Evolutionary conservation across 2,888 invertebrate species (phyloP).

Genomic region (Cristatella mucedo): DNA sequence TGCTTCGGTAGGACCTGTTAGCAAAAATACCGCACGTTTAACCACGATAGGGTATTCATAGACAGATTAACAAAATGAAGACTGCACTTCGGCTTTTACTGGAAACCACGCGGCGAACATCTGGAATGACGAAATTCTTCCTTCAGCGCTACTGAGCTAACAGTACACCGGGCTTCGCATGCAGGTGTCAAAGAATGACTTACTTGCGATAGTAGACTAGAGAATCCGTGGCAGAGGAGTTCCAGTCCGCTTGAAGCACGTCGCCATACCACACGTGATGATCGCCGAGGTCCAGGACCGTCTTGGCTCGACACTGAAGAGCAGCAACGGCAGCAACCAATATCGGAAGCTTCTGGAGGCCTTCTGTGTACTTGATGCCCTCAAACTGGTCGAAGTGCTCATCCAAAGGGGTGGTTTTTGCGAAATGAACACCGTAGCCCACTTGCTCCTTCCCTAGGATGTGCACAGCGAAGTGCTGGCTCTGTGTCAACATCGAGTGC

Average conservation of each 20-base stretch:
- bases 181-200: background rate
- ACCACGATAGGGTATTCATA: too few species aligned
- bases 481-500: constrained; percentile 21
- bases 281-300: constrained; percentile 27
- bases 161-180: background rate
- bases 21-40: background rate
- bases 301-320: constrained; percentile 24
- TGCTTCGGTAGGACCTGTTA: constrained; percentile 25
- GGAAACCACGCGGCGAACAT: too few species aligned
- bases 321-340: constrained; percentile 25
- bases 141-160: background rate
- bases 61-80: too few species aligned
- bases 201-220: constrained; percentile 30
- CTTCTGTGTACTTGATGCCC: constrained; percentile 19
- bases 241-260: constrained; percentile 19
- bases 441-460: constrained; percentile 28
- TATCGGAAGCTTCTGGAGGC: constrained; percentile 22
- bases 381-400: constrained; percentile 25
- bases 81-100: too few species aligned
- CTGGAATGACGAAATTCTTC: too few species aligned
- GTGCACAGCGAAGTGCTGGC: constrained; percentile 29
- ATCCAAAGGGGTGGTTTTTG: constrained; percentile 16
- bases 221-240: constrained; percentile 20
- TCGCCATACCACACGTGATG: constrained; percentile 34
- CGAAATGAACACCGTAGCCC: constrained; percentile 25